phyloP scores from a whole-genome alignment of 2,113 vertebrate genomes.

The Craseonycteris thonglongyai region DNA sequence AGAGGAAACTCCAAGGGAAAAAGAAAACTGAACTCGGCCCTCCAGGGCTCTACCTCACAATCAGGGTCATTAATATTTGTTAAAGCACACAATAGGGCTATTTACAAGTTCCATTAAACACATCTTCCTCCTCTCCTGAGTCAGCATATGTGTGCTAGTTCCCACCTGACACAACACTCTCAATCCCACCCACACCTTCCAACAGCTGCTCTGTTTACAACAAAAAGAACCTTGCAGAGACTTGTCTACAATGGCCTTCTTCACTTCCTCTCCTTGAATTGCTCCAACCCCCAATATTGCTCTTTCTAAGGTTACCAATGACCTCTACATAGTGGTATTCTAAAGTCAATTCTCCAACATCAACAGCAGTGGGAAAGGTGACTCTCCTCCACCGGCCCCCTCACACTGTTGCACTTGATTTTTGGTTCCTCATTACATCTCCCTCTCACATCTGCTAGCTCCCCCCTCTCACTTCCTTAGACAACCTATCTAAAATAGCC shows the following conservation, averaged over 20 bases:
- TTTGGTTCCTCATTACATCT: not conserved
- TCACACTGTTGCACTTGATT: not conserved
- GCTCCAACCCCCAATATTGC: not conserved
- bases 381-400: no score
- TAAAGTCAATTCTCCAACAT: not conserved
- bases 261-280: not conserved
- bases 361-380: not conserved
- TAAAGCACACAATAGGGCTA: not conserved
- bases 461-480: not conserved
- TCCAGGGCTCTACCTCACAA: not conserved
- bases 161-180: not conserved
- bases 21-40: not conserved
- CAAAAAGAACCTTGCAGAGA: not conserved
- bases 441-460: not conserved
- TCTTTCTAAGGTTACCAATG: not conserved
- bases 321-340: not conserved
- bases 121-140: not conserved
- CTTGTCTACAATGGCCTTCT: not conserved
- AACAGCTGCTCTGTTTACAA: not conserved
- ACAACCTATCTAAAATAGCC: not conserved
- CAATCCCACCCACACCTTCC: not conserved
- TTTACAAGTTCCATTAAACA: not conserved
- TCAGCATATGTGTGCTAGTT: fast-evolving
- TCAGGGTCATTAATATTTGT: not conserved
- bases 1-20: not conserved